Conservation (phyloP, 2,113 vertebrate genomes). For the Sula dactylatra region DNA sequence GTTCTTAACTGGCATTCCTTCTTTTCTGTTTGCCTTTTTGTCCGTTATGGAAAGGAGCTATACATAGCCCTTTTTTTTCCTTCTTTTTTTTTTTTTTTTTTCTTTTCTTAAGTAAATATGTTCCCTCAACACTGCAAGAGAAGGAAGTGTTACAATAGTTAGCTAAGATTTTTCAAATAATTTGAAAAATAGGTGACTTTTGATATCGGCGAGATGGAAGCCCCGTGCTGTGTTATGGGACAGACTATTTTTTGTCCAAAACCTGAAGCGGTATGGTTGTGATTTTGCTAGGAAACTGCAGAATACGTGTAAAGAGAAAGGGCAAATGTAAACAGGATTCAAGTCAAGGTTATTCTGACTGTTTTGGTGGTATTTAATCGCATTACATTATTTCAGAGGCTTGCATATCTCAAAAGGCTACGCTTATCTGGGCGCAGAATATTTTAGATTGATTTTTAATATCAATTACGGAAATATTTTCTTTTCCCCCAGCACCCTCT, state of each 20-base stretch:
- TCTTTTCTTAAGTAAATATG: background rate
- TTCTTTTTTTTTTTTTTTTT: too few species aligned
- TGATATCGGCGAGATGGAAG: background rate
- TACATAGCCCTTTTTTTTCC: rapidly evolving
- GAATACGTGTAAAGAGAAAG: background rate
- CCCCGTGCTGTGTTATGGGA: background rate
- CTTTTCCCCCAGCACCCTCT: background rate
- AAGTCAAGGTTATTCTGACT: background rate
- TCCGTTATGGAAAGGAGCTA: background rate
- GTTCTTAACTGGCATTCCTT: background rate
- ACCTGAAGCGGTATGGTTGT: background rate
- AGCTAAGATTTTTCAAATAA: background rate
- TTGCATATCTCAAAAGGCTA: background rate
- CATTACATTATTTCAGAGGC: background rate
- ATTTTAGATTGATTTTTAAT: background rate
- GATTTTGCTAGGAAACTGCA: background rate
- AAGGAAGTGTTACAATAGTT: background rate
- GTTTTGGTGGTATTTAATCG: background rate
- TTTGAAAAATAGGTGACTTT: background rate
- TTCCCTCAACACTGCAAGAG: background rate
- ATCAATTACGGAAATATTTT: background rate
- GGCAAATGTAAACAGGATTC: background rate
- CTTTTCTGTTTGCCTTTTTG: background rate
- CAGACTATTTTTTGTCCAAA: background rate
- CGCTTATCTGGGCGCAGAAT: rapidly evolving